These are phyloP conservation scores for Perdix hodgsoniae DNA, from an alignment of 2,797 vertebrate species.

Conservation along the genomic window DNA sequence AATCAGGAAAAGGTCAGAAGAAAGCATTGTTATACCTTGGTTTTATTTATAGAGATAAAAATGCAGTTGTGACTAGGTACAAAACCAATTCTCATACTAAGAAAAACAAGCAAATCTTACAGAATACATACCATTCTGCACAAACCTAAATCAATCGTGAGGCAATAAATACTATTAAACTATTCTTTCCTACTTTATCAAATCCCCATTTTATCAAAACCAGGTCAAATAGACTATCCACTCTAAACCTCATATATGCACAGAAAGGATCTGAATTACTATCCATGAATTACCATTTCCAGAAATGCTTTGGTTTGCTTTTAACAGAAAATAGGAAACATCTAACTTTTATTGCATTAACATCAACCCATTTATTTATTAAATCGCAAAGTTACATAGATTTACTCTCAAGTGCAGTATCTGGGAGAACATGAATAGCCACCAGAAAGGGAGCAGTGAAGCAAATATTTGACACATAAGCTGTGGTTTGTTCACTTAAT, in stretches of 20 bases:
- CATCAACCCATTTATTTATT: background rate
- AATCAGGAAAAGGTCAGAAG: background rate
- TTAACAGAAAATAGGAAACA: background rate
- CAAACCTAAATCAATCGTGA: background rate
- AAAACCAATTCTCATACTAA: background rate
- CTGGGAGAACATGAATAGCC: background rate
- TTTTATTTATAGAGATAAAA: conserved; percentile 16
- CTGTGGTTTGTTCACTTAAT: background rate
- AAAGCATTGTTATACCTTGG: background rate
- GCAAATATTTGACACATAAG: background rate
- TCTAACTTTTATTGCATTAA: background rate
- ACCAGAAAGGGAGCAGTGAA: background rate
- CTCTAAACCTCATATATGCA: background rate
- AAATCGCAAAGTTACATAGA: background rate
- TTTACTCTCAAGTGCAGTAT: background rate
- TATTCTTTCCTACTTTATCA: background rate
- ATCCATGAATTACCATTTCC: background rate
- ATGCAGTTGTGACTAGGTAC: background rate
- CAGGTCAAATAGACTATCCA: background rate
- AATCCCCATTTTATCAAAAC: background rate
- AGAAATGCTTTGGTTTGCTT: background rate
- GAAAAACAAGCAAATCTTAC: background rate
- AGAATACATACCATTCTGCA: background rate
- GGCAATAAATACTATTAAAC: background rate
- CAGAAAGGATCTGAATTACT: background rate